These are phyloP conservation scores for Ormyrus labotus DNA, from an alignment of 2,888 invertebrate genomes.

Conservation along the genomic window DNA sequence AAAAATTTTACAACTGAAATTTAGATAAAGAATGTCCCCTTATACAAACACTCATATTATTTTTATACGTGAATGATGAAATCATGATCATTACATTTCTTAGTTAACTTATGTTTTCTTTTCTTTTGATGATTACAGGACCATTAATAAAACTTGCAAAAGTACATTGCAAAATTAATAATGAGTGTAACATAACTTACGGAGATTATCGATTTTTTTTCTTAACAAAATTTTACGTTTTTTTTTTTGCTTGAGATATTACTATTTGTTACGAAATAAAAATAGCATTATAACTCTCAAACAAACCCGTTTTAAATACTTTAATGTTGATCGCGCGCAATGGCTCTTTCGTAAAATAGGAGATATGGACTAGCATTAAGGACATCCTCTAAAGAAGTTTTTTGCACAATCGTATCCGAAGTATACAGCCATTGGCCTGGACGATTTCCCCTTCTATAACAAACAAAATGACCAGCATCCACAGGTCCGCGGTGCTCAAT, in stretches of 20 bases:
- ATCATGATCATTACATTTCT: too few relatives aligned
- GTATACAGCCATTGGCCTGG: constrained; percentile 78
- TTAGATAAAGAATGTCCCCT: background rate
- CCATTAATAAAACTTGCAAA: background rate
- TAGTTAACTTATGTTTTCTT: constrained; percentile 21
- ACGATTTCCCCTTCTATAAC: constrained; percentile 88
- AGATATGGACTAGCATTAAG: constrained; percentile 92
- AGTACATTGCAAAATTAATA: constrained; percentile 7
- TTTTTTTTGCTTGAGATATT: background rate
- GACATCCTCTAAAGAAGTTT: constrained; percentile 88
- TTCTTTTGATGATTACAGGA: constrained; percentile 6
- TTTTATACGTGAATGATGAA: constrained; percentile 1
- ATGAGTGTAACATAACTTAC: background rate
- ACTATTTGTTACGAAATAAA: background rate
- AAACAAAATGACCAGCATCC: constrained; percentile 95
- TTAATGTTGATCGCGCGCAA: constrained; percentile 31
- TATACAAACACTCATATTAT: constrained; percentile 16
- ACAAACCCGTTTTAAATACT: constrained; percentile 5
- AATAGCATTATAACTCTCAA: constrained; percentile 1
- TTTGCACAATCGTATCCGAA: constrained; percentile 84
- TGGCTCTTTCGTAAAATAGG: constrained; percentile 89
- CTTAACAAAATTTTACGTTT: constrained; percentile 3
- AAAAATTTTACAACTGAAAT: background rate
- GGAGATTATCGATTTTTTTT: constrained; percentile 4
- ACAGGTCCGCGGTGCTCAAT: constrained; percentile 94